Conservation (phyloP, 1,140 invertebrate species). For the Amphibalanus amphitrite region DNA sequence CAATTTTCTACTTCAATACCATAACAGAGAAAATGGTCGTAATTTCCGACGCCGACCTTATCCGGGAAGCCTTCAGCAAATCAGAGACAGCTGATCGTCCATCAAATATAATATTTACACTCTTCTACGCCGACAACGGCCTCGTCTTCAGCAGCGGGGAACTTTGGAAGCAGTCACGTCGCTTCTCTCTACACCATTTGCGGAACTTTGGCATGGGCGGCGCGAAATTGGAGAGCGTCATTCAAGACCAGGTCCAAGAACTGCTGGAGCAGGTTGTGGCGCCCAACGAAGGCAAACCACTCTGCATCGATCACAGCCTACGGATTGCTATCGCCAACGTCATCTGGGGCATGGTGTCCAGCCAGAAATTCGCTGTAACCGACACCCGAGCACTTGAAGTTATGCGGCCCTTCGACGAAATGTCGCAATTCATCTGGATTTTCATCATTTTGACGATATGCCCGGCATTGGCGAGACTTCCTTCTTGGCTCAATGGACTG, state of each 20-base stretch:
- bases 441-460: neutral
- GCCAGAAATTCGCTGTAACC: conserved; percentile 1
- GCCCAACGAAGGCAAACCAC: neutral
- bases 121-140: neutral
- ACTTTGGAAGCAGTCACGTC: conserved; percentile 24
- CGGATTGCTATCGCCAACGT: conserved; percentile 17
- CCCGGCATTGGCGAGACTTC: neutral
- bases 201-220: too few species aligned
- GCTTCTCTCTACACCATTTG: too few species aligned
- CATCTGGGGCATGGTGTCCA: conserved; percentile 19
- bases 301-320: conserved; percentile 10
- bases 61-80: neutral
- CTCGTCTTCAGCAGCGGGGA: conserved; percentile 16
- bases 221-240: conserved; percentile 23
- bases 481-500: neutral
- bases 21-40: neutral
- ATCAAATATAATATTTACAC: neutral
- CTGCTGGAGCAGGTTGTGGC: conserved; percentile 9
- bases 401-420: neutral
- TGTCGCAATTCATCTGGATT: neutral
- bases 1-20: neutral
- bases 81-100: neutral
- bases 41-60: neutral
- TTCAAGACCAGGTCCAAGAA: conserved; percentile 22
- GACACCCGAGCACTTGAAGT: neutral